These are phyloP conservation scores for Dasysyrphus albostriatus DNA, from an alignment of 2,888 invertebrate genomes.

Conservation along the genomic window DNA sequence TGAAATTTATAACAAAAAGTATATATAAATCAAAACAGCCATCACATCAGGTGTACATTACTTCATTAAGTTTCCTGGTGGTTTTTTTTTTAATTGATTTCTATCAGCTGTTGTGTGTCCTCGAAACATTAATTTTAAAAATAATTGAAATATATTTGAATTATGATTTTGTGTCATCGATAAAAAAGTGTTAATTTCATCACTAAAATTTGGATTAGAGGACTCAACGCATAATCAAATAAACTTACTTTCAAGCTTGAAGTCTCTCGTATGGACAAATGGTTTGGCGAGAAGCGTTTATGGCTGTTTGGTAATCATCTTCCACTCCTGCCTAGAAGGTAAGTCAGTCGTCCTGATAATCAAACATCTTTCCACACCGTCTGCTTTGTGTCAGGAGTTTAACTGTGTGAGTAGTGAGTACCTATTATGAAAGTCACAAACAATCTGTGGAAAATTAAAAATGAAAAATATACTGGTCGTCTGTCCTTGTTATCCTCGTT, in stretches of 20 bases:
- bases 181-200: not conserved
- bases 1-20: conserved; percentile 18
- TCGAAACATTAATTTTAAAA: not conserved
- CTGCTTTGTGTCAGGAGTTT: not conserved
- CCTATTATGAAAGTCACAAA: conserved; percentile 33
- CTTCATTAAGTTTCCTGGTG: conserved; percentile 43
- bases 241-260: conserved; percentile 25
- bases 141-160: not conserved
- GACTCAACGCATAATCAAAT: not conserved
- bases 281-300: conserved; percentile 95
- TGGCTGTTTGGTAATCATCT: conserved; percentile 96
- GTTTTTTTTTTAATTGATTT: conserved; percentile 52
- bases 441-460: conserved; percentile 57
- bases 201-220: not conserved
- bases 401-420: not conserved
- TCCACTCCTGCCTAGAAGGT: conserved; percentile 93
- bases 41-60: conserved; percentile 16
- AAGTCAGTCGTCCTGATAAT: conserved; percentile 78
- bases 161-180: conserved; percentile 20
- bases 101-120: conserved; percentile 8
- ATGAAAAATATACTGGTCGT: conserved; percentile 32
- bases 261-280: conserved; percentile 91
- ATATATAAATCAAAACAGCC: not conserved
- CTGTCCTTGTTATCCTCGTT: not conserved
- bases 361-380: not conserved